These are phyloP conservation scores for Sinhomidia bicolor DNA, from an alignment of 2,888 invertebrate species.

Conservation along the genomic window DNA sequence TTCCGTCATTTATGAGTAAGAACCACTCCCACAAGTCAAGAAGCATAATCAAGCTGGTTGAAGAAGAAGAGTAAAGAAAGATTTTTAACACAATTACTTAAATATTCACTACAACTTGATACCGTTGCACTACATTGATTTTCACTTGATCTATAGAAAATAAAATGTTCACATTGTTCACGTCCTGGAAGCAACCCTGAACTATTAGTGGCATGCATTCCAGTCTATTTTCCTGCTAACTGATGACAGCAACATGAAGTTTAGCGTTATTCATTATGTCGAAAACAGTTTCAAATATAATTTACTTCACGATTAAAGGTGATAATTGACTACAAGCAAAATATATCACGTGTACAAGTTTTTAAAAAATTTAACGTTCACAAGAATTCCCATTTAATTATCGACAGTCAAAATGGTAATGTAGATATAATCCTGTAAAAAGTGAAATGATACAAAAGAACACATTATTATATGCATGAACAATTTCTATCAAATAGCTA, in stretches of 20 bases:
- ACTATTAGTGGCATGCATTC: not conserved
- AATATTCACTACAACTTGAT: constrained; percentile 27
- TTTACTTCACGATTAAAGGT: no score
- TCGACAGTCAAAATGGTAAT: no score
- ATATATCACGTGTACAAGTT: no score
- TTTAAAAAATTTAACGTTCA: no score
- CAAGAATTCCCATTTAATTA: no score
- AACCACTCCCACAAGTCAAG: constrained; percentile 76
- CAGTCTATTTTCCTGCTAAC: not conserved
- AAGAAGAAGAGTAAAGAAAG: not conserved
- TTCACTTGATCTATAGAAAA: not conserved
- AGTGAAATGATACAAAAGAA: no score
- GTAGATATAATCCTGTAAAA: no score
- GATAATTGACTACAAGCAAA: no score
- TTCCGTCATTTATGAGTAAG: constrained; percentile 74
- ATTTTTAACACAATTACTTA: not conserved
- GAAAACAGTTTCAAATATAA: no score
- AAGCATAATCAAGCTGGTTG: constrained; percentile 76
- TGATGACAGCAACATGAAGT: not conserved
- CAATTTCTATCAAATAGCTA: no score
- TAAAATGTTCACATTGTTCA: not conserved
- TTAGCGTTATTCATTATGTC: no score
- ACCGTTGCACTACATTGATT: not conserved
- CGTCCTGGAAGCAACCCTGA: not conserved
- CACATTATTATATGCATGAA: no score